Evolutionary conservation across 2,888 invertebrate species (phyloP), one percentile per base, ranked within the genome.

Genomic region (Oligia fasciuncula): DNA sequence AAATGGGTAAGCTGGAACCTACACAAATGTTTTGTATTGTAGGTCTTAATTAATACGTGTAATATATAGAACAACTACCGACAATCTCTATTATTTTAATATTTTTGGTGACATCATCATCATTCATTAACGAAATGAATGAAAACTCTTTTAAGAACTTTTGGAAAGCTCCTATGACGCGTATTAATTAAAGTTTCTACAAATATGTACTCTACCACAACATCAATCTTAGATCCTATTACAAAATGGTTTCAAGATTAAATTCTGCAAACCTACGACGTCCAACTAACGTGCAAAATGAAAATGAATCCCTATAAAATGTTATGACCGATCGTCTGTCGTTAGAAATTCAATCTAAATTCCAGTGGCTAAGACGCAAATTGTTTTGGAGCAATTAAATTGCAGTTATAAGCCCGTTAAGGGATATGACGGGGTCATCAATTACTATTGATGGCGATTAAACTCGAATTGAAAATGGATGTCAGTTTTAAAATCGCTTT

Each of bases 261-360:
- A 72, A 79, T 80, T 75, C 60, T 73, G 66, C 63, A 67, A 66
- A 43, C 68, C 71, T 66, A 75, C 54, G 49, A 78, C 73, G 35
- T 62, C 54, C 35, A 73, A 54, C 76, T 65, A 76, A 82, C 69
- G 72, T 76, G 66, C 74, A 71, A 86, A 81, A 81, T 81, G 77
- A 85, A 82, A 78, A 80, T 57, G 73, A 81, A 77, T 86, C 54
- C 71, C 63, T 60, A 77, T 85, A 81, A 86, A 87, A 85, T 75
- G 74, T 85, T 80, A 86, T 78, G 72, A 73, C 71, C 57, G n/a
- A 80, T 83, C 75, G 49, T 66, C 40, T 80, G 73, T 73, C 80
- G 62, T 78, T 76, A 29, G 62, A 85, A 80, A 79, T 85, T 67
- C 77, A 81, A 87, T 87, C 85, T 87, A 76, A 87, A 87, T 83